Evolutionary conservation across 2,113 vertebrate species (phyloP), one percentile per base, ranked within the genome.

Genomic region (Tapirus terrestris): DNA sequence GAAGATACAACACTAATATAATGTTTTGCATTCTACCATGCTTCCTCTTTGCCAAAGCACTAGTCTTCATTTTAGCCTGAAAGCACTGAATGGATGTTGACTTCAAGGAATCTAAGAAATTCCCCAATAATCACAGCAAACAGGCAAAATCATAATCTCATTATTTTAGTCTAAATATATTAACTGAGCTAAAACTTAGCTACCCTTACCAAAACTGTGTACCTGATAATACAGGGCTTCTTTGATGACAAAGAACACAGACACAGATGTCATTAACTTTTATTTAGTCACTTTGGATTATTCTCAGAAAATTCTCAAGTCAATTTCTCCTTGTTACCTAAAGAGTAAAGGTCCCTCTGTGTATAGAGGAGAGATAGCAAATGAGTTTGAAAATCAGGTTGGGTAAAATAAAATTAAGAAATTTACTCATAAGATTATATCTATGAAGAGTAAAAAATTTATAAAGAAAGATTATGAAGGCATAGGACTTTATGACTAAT

Each of bases 281-380:
- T 86, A 89, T 36, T 83, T 72, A 67, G 1, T 85, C 73, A 67
- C 65, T 96, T 83, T 58, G 48, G 33, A 20, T 81, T 88, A 43
- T 67, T 88, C 58, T 90, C 67, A 90, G 84, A 92, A 94, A 94
- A 79, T 60, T 80, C 76, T 91, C 31, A 67, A 73, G 20, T 83
- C 33, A 76, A 17, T n/a, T 60, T 94, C 60, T 53, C 17, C 27
- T 43, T 93, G 25, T 68, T 80, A 58, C 13, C 4, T 86, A 53
- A 61, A 45, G 61, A 85, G 13, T 27, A 17, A 31, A 91, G 67
- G 9, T 7, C 29, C 8, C 20, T 67, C 39, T 77, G 10, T 60
- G 3, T 39, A 27, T 56, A 20, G 0, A 76, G 58, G 58, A 68
- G 33, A 87, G 39, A 76, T 11, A 45, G 58, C n/a, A 92, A 87